Evolutionary conservation across 2,888 invertebrate species (phyloP), one percentile per base, ranked within the genome.

Genomic region (Unio delphinus): DNA sequence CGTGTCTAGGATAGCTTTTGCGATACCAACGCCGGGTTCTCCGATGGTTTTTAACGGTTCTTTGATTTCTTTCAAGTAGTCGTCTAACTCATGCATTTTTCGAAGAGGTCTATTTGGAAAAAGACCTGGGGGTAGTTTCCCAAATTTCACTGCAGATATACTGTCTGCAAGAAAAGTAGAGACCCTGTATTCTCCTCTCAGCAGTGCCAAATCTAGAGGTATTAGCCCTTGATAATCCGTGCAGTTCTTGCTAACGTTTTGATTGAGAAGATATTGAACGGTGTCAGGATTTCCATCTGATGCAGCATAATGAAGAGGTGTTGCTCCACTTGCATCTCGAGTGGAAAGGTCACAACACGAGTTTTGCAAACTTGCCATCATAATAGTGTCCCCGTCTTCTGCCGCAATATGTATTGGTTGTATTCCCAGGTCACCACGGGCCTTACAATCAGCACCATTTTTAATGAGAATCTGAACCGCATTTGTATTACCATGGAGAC

Each of bases 41-140:
- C 62, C 60, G 23, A 20, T 62, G 6, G 20, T 26, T 55, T 18
- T 56, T 34, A 69, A 69, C 34, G 54, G 17, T 8, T 56, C 59
- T 26, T 55, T 20, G 18, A 71, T 54, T 8, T 57, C 56, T 55
- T 67, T 54, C 23, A 64, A 68, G 55, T 71, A 74, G n/a, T 61
- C 63, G n/a, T 69, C 67, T 15, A 71, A 59, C 4, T 71, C 64
- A 3, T 58, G 18, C 45, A 55, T 64, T 15, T 66, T 55, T 18
- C 68, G 18, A 20, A 71, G 59, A 20, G 69, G 69, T 28, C 71
- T 18, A 55, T 71, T 69, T 26, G 71, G 71, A 56, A 71, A 74
- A 11, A 63, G 56, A 17, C 23, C 20, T 18, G 63, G 54, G 18
- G 73, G 70, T 30, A 74, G 45, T n/a, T 64, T 56, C 54, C 70